A percentile compares a stretch with the other conserved stretches of the same genome.
Conservation (phyloP, 2,797 vertebrate genomes). For the Scomberomorus guttatus region DNA sequence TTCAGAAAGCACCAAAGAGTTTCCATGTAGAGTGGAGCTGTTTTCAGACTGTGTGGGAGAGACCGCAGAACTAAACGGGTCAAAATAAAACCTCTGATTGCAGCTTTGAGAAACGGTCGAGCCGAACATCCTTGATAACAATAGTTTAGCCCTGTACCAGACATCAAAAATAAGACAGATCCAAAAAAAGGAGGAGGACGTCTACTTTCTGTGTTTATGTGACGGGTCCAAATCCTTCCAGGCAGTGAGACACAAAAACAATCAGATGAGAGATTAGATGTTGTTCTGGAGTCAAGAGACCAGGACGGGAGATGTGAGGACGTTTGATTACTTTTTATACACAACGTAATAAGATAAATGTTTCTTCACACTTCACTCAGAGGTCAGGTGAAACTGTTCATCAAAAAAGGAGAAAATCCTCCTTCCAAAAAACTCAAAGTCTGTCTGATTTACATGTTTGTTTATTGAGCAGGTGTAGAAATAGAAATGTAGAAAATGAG, state of each 20-base stretch:
- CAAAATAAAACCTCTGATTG: conserved; percentile 68
- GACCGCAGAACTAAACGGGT: conserved; percentile 30
- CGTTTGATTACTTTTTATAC: not conserved
- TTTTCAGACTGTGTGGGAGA: conserved; percentile 63
- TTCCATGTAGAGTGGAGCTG: conserved; percentile 21
- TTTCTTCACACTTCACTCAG: not conserved
- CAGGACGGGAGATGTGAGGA: conserved; percentile 5
- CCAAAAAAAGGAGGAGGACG: not conserved
- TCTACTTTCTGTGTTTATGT: conserved; percentile 39
- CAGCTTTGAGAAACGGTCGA: conserved; percentile 62
- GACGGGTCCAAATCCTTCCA: conserved; percentile 31
- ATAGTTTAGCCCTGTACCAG: conserved; percentile 37
- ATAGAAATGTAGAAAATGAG: not conserved
- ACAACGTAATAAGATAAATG: not conserved
- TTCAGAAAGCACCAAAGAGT: conserved; percentile 16
- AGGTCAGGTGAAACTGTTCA: not conserved
- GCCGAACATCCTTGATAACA: conserved; percentile 59
- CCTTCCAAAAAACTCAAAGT: not conserved
- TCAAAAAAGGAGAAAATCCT: not conserved
- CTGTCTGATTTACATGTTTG: too few relatives aligned
- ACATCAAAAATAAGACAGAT: conserved; percentile 35
- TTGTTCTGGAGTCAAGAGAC: conserved; percentile 25
- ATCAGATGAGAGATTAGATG: conserved; percentile 13
- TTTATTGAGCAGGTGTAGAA: not conserved
- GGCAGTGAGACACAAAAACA: conserved; percentile 33